phyloP scores from a whole-genome alignment of 2,888 invertebrate species.

The Hydrotaea diabolus region DNA sequence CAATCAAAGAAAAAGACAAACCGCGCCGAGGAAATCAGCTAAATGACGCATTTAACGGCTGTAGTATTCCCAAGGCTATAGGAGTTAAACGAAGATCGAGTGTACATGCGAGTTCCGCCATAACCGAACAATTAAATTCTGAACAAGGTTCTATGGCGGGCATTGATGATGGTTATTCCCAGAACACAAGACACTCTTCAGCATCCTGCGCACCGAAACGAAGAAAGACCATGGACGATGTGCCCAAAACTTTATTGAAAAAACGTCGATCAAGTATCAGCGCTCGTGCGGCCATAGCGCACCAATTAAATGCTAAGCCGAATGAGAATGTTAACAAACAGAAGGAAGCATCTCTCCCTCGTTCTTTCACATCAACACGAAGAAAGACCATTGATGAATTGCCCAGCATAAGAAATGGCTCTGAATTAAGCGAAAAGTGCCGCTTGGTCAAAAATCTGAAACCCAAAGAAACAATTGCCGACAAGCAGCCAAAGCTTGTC shows the following conservation, averaged over 20 bases:
- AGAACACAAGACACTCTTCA: not conserved
- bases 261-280: slow-evolving; percentile 49
- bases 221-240: slow-evolving; percentile 53
- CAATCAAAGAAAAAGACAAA: not conserved
- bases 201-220: not conserved
- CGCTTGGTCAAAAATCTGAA: not conserved
- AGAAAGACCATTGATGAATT: slow-evolving; percentile 5
- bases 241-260: not conserved
- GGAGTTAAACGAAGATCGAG: slow-evolving; percentile 56
- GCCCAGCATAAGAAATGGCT: not conserved
- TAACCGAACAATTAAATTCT: slow-evolving; percentile 55
- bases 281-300: slow-evolving; percentile 18
- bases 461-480: not conserved
- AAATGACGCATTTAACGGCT: not conserved
- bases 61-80: not conserved
- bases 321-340: no score
- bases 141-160: not conserved
- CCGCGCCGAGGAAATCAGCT: no score
- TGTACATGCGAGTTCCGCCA: slow-evolving; percentile 59
- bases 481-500: slow-evolving; percentile 15
- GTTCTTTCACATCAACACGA: not conserved
- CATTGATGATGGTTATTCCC: not conserved
- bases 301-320: not conserved
- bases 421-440: not conserved
- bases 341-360: no score